Percentiles rank a stretch among this genome's conserved stretches.
These are phyloP conservation scores for Lamellibrachia columna DNA, from an alignment of 2,888 invertebrate genomes.

Conservation along the genomic window DNA sequence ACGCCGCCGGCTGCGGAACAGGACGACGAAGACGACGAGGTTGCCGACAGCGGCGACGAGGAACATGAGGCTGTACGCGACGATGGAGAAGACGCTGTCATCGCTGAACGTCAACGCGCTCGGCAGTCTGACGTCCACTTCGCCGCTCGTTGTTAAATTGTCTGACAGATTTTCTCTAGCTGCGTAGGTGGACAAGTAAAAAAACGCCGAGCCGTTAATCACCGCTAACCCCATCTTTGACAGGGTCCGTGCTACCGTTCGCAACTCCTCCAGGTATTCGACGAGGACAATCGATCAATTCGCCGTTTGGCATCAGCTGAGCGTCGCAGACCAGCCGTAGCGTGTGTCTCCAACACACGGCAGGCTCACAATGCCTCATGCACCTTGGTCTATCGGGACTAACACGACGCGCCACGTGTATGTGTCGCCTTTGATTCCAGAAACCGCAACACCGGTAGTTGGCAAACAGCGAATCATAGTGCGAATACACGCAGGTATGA, in stretches of 20 bases:
- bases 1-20: neutral
- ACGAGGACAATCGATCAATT: neutral
- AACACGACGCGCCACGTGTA: neutral
- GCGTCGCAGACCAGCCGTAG: neutral
- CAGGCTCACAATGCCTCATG: neutral
- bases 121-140: neutral
- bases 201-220: neutral
- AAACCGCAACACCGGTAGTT: neutral
- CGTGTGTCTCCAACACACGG: neutral
- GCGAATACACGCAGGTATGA: neutral
- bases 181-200: neutral
- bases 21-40: constrained; percentile 10
- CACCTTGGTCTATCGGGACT: neutral
- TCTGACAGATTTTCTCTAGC: neutral
- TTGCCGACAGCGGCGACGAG: neutral
- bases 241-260: neutral
- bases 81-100: constrained; percentile 10
- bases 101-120: constrained; percentile 5
- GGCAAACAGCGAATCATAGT: neutral
- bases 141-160: neutral
- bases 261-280: neutral
- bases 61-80: neutral
- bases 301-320: neutral
- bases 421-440: neutral
- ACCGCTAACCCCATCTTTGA: neutral